Evolutionary conservation across 2,888 invertebrate species (phyloP).

Genomic region (Drosophila neotestacea): DNA sequence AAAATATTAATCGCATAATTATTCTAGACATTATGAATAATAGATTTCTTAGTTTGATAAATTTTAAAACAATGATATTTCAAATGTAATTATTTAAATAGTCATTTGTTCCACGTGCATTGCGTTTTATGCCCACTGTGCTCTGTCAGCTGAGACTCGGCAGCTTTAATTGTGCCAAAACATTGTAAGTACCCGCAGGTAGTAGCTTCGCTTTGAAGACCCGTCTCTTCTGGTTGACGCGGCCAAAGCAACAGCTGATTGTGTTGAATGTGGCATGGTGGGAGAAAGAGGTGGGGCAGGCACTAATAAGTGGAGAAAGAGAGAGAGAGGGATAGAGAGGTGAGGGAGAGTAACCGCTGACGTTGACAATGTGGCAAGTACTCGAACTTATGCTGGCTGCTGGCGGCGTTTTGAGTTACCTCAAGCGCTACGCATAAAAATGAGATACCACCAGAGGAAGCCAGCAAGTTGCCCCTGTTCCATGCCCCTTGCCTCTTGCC

Average conservation of each 20-base stretch:
- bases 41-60: no score
- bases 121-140: conserved; percentile 34
- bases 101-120: neutral
- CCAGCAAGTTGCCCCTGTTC: conserved; percentile 23
- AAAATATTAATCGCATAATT: no score
- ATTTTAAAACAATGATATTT: no score
- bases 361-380: conserved; percentile 68
- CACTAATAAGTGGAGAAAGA: neutral
- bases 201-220: conserved; percentile 61
- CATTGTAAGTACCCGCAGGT: conserved; percentile 73
- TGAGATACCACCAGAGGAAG: conserved; percentile 32
- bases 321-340: neutral
- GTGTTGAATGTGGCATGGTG: conserved; percentile 6
- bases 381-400: conserved; percentile 62
- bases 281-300: neutral
- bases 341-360: conserved; percentile 46
- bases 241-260: conserved; percentile 71
- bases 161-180: conserved; percentile 78
- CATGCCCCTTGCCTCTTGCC: neutral
- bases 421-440: conserved; percentile 63
- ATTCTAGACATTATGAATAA: no score
- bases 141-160: conserved; percentile 49
- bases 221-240: conserved; percentile 21
- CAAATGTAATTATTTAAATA: neutral
- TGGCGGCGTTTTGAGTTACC: conserved; percentile 74